A percentile compares a stretch with the other conserved stretches of the same genome.
Evolutionary conservation across 2,797 vertebrate genomes (phyloP).

Genomic region (Takifugu ocellatus): DNA sequence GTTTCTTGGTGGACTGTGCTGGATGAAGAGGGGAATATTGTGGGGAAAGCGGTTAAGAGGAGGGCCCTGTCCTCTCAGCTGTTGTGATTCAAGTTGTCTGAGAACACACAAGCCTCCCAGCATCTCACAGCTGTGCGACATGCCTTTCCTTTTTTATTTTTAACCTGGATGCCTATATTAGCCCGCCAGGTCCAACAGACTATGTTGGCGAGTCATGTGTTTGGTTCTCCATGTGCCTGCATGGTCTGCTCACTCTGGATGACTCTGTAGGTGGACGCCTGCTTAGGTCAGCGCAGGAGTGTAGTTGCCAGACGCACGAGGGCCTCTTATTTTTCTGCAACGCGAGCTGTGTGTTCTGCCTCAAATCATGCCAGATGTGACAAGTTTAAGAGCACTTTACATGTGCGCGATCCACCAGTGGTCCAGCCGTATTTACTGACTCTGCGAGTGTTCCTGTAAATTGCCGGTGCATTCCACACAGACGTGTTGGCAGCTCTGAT

Average conservation of each 20-base stretch:
- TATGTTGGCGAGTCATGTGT: conserved; percentile 18
- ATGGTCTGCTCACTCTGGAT: neutral
- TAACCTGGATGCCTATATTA: conserved; percentile 69
- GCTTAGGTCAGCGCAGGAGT: conserved; percentile 20
- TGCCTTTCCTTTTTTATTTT: conserved; percentile 80
- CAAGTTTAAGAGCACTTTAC: conserved; percentile 53
- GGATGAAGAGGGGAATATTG: conserved; percentile 10
- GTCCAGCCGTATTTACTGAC: conserved; percentile 50
- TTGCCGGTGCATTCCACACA: conserved; percentile 65
- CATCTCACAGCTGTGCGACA: conserved; percentile 82
- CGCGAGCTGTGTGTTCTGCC: conserved; percentile 21
- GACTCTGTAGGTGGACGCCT: conserved; percentile 16
- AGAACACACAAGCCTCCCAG: conserved; percentile 73
- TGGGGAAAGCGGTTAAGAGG: conserved; percentile 38
- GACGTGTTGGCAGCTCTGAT: conserved; percentile 58
- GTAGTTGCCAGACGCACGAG: conserved; percentile 1
- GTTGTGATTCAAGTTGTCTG: conserved; percentile 80
- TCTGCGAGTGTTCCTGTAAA: conserved; percentile 59
- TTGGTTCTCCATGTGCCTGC: conserved; percentile 7
- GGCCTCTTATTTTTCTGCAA: conserved; percentile 1
- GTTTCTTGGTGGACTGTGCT: conserved; percentile 21
- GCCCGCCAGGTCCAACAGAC: conserved; percentile 21
- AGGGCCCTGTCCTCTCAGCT: conserved; percentile 82
- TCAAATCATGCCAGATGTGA: conserved; percentile 51
- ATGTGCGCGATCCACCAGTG: conserved; percentile 35